Conservation (phyloP, 2,113 vertebrate species). For the Archocentrus centrarchus region DNA sequence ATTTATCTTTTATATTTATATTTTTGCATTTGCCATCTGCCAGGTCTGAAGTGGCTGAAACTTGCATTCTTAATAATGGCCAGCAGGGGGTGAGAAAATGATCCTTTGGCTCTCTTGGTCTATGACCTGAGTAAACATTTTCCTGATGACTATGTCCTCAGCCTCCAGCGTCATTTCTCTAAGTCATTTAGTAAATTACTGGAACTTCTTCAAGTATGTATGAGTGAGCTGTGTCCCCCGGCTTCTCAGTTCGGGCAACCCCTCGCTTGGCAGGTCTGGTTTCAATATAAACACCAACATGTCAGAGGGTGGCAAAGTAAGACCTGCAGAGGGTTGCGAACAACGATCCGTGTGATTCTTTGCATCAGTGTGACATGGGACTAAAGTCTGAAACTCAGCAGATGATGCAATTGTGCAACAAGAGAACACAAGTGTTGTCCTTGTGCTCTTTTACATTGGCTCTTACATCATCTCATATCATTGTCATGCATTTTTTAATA, state of each 20-base stretch:
- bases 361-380: too few relatives aligned
- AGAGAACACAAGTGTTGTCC: background rate
- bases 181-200: background rate
- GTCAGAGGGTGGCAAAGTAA: too few relatives aligned
- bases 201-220: background rate
- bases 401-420: background rate
- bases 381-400: rapidly evolving
- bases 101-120: background rate
- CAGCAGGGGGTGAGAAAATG: background rate
- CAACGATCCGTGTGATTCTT: too few relatives aligned
- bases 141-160: background rate
- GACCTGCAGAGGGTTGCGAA: too few relatives aligned
- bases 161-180: background rate
- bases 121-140: background rate
- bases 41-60: background rate
- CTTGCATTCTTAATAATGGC: background rate
- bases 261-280: background rate
- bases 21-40: background rate
- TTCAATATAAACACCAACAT: background rate
- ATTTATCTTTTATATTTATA: background rate
- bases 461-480: background rate
- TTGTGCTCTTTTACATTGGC: background rate
- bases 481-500: background rate
- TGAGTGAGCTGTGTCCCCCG: background rate
- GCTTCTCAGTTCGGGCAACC: background rate